These are phyloP conservation scores for Venturia canescens DNA, from an alignment of 1,140 invertebrate species.

Conservation along the genomic window DNA sequence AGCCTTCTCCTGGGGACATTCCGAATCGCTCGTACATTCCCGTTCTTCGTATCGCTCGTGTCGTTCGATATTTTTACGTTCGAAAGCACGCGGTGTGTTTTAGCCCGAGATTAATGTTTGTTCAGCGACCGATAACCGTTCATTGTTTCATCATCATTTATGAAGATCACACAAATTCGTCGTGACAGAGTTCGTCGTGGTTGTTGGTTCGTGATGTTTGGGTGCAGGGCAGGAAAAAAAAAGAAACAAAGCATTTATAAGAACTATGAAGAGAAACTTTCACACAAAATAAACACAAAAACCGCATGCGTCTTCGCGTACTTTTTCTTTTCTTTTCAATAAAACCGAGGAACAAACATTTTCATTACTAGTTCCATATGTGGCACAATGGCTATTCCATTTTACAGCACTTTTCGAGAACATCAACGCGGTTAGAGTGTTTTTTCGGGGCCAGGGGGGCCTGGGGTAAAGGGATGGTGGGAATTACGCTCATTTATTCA, in stretches of 20 bases:
- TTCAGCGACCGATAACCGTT: background rate
- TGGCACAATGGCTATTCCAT: background rate
- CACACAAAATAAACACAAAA: conserved; percentile 78
- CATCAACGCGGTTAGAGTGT: background rate
- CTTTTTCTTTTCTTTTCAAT: background rate
- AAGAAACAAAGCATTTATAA: conserved; percentile 83
- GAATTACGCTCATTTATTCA: conserved; percentile 54
- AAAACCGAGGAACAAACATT: background rate
- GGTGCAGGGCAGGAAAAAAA: conserved; percentile 79
- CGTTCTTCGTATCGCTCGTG: conserved; percentile 80
- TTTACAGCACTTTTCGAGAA: background rate
- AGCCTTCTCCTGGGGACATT: conserved; percentile 93
- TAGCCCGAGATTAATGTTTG: background rate
- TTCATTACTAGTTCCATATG: background rate
- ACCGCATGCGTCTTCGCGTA: conserved; percentile 21
- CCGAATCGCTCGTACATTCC: conserved; percentile 92
- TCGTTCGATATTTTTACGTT: background rate
- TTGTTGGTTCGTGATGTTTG: conserved; percentile 44
- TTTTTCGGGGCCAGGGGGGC: background rate
- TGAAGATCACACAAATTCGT: background rate
- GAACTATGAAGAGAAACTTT: conserved; percentile 82
- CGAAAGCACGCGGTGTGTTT: background rate
- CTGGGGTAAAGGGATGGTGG: conserved; percentile 48
- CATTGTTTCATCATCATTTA: background rate
- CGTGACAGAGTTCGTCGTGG: conserved; percentile 4